A percentile compares a stretch with the other conserved stretches of the same genome.
These are phyloP conservation scores for Etheostoma cragini DNA, from an alignment of 2,113 vertebrate genomes.

Conservation along the genomic window DNA sequence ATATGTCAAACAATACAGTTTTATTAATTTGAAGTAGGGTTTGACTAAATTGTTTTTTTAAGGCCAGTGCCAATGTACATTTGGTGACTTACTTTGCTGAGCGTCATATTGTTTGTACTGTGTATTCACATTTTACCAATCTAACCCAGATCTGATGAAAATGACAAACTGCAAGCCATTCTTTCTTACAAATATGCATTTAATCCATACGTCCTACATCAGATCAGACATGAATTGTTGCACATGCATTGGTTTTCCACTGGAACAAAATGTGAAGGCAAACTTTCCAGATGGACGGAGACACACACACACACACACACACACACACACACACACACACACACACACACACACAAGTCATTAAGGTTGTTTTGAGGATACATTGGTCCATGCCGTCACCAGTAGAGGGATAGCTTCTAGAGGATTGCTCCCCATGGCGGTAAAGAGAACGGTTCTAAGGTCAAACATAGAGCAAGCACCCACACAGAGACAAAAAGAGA, in stretches of 20 bases:
- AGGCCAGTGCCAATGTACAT: not conserved
- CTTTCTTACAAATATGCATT: not conserved
- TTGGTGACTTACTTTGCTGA: not conserved
- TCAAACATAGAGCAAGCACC: slow-evolving; percentile 24
- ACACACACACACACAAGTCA: not conserved
- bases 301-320: slow-evolving; percentile 21
- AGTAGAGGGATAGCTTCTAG: slow-evolving; percentile 49
- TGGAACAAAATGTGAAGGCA: not conserved
- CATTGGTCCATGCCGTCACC: slow-evolving; percentile 33
- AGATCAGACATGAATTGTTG: not conserved
- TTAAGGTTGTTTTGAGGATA: slow-evolving; percentile 30
- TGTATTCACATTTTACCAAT: not conserved
- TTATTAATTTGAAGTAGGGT: not conserved
- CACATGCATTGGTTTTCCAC: not conserved
- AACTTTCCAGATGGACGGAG: too few relatives aligned
- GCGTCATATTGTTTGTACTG: not conserved
- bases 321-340: slow-evolving; percentile 1
- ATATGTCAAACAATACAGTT: slow-evolving; percentile 25
- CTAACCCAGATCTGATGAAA: not conserved
- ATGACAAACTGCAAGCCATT: not conserved
- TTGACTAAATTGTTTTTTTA: slow-evolving; percentile 11
- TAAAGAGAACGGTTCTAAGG: slow-evolving; percentile 28
- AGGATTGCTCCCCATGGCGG: slow-evolving; percentile 22
- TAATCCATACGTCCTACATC: not conserved
- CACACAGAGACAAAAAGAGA: not conserved